Conservation (phyloP, 2,797 vertebrate species). For the Pipistrellus pipistrellus region DNA sequence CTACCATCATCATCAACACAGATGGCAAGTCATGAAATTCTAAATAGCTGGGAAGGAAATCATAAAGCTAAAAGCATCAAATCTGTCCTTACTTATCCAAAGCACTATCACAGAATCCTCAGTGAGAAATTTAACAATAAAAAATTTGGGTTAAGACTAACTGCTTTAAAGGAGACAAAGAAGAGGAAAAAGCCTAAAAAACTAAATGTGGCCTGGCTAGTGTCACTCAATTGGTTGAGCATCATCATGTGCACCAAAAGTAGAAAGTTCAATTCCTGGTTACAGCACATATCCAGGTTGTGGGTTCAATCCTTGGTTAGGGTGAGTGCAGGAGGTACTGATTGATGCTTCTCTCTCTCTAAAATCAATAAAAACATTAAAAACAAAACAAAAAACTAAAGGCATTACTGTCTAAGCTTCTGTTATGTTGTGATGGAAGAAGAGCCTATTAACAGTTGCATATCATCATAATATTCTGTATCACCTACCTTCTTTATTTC, state of each 20-base stretch:
- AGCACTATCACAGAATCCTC: background rate
- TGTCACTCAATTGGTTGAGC: background rate
- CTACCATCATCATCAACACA: background rate
- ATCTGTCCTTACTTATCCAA: background rate
- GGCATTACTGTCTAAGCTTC: background rate
- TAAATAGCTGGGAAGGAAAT: background rate
- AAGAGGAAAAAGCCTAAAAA: background rate
- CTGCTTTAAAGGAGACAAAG: background rate
- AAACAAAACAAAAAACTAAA: background rate
- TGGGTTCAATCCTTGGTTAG: background rate
- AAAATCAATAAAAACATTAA: background rate
- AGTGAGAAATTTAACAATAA: background rate
- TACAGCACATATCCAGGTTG: background rate
- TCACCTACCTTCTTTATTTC: background rate
- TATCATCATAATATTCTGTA: too few species aligned
- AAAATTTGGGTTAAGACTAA: background rate
- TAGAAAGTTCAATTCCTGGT: background rate
- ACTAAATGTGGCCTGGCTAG: background rate
- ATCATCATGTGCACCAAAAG: background rate
- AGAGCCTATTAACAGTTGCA: background rate
- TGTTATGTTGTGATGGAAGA: background rate
- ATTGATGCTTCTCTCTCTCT: background rate
- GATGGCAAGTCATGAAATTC: background rate
- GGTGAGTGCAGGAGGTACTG: background rate
- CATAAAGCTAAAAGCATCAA: background rate